Conservation (phyloP, 2,113 vertebrate genomes). For the Grantiella picta region DNA sequence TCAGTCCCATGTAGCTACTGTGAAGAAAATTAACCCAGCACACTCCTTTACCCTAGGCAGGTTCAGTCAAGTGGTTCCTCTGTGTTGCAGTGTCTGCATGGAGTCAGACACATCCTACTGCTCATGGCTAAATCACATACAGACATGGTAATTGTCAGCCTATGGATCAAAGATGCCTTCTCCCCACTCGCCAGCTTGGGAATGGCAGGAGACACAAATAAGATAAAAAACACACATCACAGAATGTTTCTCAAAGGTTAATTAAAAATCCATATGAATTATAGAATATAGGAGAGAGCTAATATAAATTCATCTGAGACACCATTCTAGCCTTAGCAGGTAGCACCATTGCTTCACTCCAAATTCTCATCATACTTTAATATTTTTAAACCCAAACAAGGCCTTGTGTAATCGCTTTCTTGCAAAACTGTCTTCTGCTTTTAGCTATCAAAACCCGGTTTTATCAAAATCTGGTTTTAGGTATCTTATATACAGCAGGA, state of each 20-base stretch:
- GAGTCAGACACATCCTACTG: not conserved
- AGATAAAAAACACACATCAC: not conserved
- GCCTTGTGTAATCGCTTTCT: not conserved
- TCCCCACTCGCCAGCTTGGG: not conserved
- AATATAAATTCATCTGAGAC: not conserved
- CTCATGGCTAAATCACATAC: not conserved
- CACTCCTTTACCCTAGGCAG: not conserved
- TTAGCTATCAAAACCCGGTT: not conserved
- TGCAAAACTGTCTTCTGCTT: not conserved
- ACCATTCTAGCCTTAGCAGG: not conserved
- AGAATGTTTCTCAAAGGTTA: not conserved
- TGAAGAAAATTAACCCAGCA: not conserved
- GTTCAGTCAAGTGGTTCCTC: not conserved
- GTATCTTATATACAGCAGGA: not conserved
- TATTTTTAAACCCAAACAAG: not conserved
- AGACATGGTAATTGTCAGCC: not conserved
- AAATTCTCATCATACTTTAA: not conserved
- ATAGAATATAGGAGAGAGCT: not conserved
- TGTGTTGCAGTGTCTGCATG: not conserved
- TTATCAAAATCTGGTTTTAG: not conserved
- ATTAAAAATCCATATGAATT: not conserved
- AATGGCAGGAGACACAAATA: not conserved
- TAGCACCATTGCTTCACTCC: not conserved
- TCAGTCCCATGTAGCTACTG: not conserved
- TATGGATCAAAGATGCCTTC: not conserved